Evolutionary conservation across 2,888 invertebrate species (phyloP).

Genomic region (Drosophila mettleri): DNA sequence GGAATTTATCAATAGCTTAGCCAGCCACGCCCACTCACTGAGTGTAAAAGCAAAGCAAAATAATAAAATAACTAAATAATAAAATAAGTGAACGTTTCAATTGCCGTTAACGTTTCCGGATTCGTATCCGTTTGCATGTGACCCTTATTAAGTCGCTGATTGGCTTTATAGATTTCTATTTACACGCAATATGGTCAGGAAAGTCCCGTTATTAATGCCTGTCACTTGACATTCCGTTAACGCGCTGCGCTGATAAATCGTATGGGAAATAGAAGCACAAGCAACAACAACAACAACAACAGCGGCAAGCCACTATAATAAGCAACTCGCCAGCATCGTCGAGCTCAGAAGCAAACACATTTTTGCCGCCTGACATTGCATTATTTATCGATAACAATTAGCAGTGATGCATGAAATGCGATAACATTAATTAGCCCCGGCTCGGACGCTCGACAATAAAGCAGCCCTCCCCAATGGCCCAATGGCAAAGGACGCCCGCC

Average conservation of each 20-base stretch:
- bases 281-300: background rate
- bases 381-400: slow-evolving; percentile 82
- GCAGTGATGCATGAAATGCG: slow-evolving; percentile 81
- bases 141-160: slow-evolving; percentile 43
- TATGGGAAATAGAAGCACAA: slow-evolving; percentile 28
- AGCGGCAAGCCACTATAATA: background rate
- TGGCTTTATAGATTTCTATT: slow-evolving; percentile 31
- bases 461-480: slow-evolving; percentile 1
- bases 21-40: background rate
- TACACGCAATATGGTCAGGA: slow-evolving; percentile 11
- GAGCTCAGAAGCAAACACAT: slow-evolving; percentile 8
- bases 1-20: slow-evolving; percentile 4
- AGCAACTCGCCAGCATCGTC: background rate
- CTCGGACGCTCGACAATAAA: slow-evolving; percentile 28
- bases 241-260: slow-evolving; percentile 52
- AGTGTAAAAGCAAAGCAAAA: slow-evolving; percentile 9
- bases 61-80: slow-evolving; percentile 7
- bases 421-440: slow-evolving; percentile 80
- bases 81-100: slow-evolving; percentile 36
- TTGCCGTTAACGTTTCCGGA: slow-evolving; percentile 33
- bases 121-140: slow-evolving; percentile 28
- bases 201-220: slow-evolving; percentile 6
- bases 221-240: slow-evolving; percentile 31
- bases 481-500: slow-evolving; percentile 34
- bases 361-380: slow-evolving; percentile 59